Base-by-base conservation (phyloP, 2,797 vertebrate genomes). In the Ctenosaura bakeri region DNA sequence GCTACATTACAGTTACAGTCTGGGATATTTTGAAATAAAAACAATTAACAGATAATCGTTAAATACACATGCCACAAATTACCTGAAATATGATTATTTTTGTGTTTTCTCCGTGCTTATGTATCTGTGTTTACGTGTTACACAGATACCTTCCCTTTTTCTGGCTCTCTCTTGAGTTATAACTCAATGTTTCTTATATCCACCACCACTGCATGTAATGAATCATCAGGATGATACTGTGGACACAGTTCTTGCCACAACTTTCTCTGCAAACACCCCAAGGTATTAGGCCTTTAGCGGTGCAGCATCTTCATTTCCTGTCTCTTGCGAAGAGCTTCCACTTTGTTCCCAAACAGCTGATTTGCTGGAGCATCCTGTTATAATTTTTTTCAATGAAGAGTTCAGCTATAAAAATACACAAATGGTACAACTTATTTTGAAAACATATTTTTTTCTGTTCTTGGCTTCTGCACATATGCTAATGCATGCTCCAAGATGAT, bases 351-450 rank as follows among this genome's bases (percentile, higher is more conserved):
- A 79, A 91, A 18, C 81, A 64, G 87, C 59, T 95, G 89, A 59
- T 84, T 73, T 80, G n/a, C n/a, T 93, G 52, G 38, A 46, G 69
- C 81, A 80, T 64, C 38, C 76, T 91, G 42, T 92, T 88, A 86
- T 90, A 54, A 85, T 94, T n/a, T 89, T 69, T 66, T 94, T 94
- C 91, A 86, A 52, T 79, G 94, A 59, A 52, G 87, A 91, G 38
- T 87, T 88, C 82, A 81, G 42, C 1, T 90, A 0, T 18, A 7
- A 87, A 69, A 46, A 83, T 93, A 86, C 42, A 82, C 69, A n/a
- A 42, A 86, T 6, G 38, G 64, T 76, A 90, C 29, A 94, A 90
- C 93, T 84, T 92, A 83, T n/a, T 90, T 87, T 76, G 32, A 66
- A 86, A 91, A 89, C 83, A 59, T 26, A 5, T 29, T 62, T 87